phyloP scores from a whole-genome alignment of 2,888 invertebrate species.

The Arrhopalites spinosus region DNA sequence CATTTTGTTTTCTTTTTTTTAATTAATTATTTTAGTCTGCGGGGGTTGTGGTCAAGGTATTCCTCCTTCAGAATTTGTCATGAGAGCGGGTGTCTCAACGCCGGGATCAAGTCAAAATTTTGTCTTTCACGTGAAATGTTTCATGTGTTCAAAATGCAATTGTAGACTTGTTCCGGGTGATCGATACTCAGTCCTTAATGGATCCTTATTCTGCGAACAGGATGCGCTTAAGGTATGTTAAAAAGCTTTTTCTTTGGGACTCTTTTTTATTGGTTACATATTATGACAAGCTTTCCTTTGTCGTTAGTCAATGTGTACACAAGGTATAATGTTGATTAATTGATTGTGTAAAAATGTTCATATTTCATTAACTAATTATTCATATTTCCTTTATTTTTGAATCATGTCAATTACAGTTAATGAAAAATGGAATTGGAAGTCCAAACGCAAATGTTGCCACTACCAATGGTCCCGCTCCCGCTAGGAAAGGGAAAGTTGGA shows the following conservation, averaged over 20 bases:
- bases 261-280: neutral
- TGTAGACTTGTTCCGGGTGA: constrained; percentile 87
- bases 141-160: constrained; percentile 92
- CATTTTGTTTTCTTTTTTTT: too few species aligned
- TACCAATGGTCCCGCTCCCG: constrained; percentile 55
- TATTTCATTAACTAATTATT: too few species aligned
- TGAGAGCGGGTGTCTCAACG: constrained; percentile 71
- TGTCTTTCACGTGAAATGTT: constrained; percentile 95
- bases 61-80: constrained; percentile 91
- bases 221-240: constrained; percentile 85
- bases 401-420: too few species aligned
- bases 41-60: constrained; percentile 90
- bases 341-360: too few species aligned
- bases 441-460: constrained; percentile 53
- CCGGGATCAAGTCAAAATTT: constrained; percentile 63
- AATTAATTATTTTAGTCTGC: constrained; percentile 66
- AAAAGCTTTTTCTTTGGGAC: neutral
- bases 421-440: constrained; percentile 56
- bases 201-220: constrained; percentile 90
- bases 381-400: too few species aligned
- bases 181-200: constrained; percentile 89
- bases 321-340: constrained; percentile 20
- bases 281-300: neutral
- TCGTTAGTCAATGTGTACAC: constrained; percentile 5
- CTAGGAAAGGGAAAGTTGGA: constrained; percentile 85